Conservation (phyloP, 2,797 vertebrate species). For the Tragelaphus oryx region DNA sequence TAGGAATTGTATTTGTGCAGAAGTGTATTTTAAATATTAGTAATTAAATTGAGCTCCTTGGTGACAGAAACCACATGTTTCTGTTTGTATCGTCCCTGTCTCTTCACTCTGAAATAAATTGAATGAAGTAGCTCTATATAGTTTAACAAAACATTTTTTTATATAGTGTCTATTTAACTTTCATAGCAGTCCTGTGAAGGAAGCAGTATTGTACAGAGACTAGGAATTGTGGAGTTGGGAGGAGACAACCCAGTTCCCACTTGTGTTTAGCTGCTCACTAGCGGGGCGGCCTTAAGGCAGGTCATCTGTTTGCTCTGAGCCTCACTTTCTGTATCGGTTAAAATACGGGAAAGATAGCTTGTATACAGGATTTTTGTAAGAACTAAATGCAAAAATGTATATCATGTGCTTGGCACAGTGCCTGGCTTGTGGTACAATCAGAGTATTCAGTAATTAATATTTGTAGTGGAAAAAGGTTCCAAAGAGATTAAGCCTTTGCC, state of each 20-base stretch:
- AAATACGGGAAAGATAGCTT: neutral
- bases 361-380: neutral
- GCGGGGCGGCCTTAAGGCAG: neutral
- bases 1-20: neutral
- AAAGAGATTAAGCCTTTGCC: neutral
- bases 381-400: neutral
- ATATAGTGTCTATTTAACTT: neutral
- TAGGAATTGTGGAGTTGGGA: neutral
- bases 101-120: neutral
- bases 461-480: neutral
- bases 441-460: neutral
- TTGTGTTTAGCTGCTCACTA: neutral
- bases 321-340: neutral
- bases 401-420: neutral
- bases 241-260: neutral
- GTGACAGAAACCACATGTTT: neutral
- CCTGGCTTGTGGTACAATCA: neutral
- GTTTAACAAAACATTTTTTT: neutral
- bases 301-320: neutral
- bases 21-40: slow-evolving; percentile 18
- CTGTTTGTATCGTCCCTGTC: neutral
- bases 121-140: neutral
- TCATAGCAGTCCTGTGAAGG: neutral
- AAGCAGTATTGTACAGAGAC: neutral
- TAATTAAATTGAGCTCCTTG: neutral